Conservation (phyloP, 1,140 invertebrate species). For the Brachionus plicatilis region DNA sequence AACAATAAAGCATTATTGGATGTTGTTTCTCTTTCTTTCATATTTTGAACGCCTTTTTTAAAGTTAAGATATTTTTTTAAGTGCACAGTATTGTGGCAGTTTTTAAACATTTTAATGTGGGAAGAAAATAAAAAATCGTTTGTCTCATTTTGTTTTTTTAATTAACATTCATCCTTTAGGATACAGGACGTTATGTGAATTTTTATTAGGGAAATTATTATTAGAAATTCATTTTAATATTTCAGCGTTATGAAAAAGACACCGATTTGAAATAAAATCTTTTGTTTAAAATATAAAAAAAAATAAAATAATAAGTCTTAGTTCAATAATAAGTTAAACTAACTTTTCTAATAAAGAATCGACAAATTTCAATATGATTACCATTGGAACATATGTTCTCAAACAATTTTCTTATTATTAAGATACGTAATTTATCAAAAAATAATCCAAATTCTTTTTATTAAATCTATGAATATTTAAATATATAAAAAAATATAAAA, state of each 20-base stretch:
- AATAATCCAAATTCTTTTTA: no score
- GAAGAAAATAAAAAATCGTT: neutral
- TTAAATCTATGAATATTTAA: no score
- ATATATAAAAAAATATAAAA: no score
- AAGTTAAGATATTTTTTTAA: neutral
- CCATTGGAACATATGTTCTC: no score
- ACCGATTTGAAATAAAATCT: no score
- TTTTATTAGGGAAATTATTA: neutral
- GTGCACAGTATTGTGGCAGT: neutral
- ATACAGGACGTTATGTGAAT: neutral
- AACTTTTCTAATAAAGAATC: no score
- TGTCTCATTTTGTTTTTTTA: neutral
- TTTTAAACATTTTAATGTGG: neutral
- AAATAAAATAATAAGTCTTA: no score
- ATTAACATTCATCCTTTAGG: neutral
- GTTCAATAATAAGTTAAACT: no score
- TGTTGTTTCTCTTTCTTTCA: neutral
- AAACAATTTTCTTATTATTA: no score
- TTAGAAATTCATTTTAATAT: neutral
- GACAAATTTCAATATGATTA: no score
- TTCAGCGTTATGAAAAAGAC: neutral
- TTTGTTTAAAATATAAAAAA: no score
- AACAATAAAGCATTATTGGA: neutral
- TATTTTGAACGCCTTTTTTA: neutral
- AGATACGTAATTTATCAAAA: no score